Conservation (phyloP, 2,797 vertebrate species). For the Ctenosaura bakeri region DNA sequence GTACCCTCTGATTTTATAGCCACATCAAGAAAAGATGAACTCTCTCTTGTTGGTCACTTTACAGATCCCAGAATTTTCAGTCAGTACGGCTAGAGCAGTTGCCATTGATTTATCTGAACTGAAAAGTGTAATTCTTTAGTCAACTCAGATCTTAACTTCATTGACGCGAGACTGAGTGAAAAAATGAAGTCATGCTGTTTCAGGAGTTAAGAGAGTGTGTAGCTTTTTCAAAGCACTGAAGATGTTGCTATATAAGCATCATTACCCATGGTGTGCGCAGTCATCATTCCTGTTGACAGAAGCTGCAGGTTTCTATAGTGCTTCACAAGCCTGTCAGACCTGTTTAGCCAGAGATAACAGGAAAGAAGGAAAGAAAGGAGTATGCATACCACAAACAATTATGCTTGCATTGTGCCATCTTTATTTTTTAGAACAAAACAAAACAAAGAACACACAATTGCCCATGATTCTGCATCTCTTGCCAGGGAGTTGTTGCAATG, state of each 20-base stretch:
- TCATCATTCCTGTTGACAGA: not conserved
- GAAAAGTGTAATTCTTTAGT: too few relatives aligned
- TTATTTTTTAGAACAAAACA: not conserved
- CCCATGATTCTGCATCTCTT: not conserved
- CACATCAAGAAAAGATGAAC: not conserved
- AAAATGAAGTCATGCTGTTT: too few relatives aligned
- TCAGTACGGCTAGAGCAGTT: not conserved
- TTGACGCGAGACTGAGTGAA: too few relatives aligned
- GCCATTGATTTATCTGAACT: too few relatives aligned
- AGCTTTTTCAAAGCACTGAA: not conserved
- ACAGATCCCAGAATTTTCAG: not conserved
- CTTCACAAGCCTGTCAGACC: conserved; percentile 12
- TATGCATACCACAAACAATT: not conserved
- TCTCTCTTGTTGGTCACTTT: too few relatives aligned
- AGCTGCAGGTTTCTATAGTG: not conserved
- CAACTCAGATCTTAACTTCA: too few relatives aligned
- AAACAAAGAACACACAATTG: not conserved
- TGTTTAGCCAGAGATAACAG: not conserved
- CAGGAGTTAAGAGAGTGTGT: not conserved
- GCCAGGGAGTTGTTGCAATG: not conserved
- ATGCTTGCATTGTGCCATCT: not conserved
- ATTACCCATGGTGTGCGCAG: not conserved
- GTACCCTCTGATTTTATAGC: not conserved
- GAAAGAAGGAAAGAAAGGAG: not conserved
- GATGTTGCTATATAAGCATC: not conserved